Conservation (phyloP, 2,888 invertebrate genomes). For the Drosophila pullipes region DNA sequence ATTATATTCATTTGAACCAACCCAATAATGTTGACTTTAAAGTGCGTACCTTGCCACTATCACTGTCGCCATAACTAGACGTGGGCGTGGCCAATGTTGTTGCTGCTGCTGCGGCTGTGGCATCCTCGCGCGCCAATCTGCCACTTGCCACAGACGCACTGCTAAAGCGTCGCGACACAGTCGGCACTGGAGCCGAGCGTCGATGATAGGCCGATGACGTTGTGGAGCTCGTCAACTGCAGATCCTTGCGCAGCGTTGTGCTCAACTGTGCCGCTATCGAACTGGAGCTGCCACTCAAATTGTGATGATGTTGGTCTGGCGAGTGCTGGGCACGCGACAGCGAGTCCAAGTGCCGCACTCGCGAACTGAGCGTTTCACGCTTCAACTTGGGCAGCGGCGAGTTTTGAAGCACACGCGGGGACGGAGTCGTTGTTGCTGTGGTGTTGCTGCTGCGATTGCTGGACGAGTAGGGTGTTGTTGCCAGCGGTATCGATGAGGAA, state of each 20-base stretch:
- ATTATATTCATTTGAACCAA: constrained; percentile 85
- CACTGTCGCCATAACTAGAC: constrained; percentile 80
- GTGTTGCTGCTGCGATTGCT: constrained; percentile 62
- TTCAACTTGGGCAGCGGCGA: constrained; percentile 85
- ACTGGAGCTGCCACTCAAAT: constrained; percentile 42
- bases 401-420: constrained; percentile 83
- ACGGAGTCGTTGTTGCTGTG: constrained; percentile 72
- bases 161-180: constrained; percentile 78
- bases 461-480: constrained; percentile 82
- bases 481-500: constrained; percentile 84
- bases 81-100: constrained; percentile 61
- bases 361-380: constrained; percentile 86
- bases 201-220: constrained; percentile 55
- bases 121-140: constrained; percentile 33
- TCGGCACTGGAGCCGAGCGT: constrained; percentile 36
- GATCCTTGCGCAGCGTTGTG: constrained; percentile 80
- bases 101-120: constrained; percentile 46
- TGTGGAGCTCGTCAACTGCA: constrained; percentile 68
- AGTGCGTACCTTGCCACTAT: constrained; percentile 86
- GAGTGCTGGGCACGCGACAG: constrained; percentile 85
- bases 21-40: constrained; percentile 85
- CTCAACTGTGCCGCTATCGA: constrained; percentile 79
- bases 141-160: constrained; percentile 73
- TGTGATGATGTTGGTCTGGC: constrained; percentile 48
- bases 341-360: constrained; percentile 86